Conservation (phyloP, 2,113 vertebrate genomes). For the Junco hyemalis region DNA sequence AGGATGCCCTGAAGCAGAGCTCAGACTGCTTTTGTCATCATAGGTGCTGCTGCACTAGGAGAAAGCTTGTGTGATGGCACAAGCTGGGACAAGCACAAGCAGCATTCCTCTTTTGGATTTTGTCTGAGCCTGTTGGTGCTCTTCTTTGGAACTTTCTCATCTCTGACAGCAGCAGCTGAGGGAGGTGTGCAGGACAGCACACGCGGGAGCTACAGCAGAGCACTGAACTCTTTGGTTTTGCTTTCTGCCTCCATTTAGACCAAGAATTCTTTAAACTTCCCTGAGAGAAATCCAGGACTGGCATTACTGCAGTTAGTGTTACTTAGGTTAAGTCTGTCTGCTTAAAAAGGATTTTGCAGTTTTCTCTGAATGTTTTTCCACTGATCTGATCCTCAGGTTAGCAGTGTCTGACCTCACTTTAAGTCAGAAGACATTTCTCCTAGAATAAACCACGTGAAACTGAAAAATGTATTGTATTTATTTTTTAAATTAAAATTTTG, state of each 20-base stretch:
- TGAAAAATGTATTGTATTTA: fast-evolving
- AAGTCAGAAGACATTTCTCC: background rate
- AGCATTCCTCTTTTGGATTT: background rate
- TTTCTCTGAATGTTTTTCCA: background rate
- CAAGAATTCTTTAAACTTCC: background rate
- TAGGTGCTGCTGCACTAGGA: background rate
- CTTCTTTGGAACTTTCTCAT: background rate
- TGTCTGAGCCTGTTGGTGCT: background rate
- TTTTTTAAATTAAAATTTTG: background rate
- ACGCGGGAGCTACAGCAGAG: background rate
- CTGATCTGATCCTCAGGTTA: background rate
- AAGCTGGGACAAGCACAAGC: background rate
- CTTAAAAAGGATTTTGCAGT: background rate
- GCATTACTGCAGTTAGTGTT: background rate
- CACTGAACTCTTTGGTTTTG: background rate
- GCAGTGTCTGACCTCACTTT: background rate
- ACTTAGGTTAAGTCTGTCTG: background rate
- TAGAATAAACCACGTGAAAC: background rate
- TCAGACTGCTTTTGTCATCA: background rate
- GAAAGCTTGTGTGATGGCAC: background rate
- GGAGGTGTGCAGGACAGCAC: background rate
- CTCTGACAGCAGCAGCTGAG: background rate
- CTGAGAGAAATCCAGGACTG: background rate
- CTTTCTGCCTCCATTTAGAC: background rate
- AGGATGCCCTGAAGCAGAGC: background rate